Evolutionary conservation across 2,113 vertebrate species (phyloP), one percentile per base, ranked within the genome.

Genomic region (Aphyosemion australe): DNA sequence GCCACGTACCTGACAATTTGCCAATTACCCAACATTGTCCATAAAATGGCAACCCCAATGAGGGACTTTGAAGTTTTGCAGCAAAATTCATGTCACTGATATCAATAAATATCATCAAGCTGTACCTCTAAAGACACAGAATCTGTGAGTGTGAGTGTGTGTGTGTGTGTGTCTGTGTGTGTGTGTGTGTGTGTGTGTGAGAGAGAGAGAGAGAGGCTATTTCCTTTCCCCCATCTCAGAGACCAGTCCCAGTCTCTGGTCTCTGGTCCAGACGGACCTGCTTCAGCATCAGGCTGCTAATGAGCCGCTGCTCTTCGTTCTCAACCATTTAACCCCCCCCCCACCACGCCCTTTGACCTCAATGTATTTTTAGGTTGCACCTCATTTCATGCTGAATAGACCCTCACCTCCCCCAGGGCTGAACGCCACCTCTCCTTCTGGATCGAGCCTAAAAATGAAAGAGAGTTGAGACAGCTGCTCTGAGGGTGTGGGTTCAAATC

Each of bases 351-450:
- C 52, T 12, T 20, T 8, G 37, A 65, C 62, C 82, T 54, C 14
- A 37, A 2, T 65, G 67, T 88, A 87, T 89, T 89, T 88, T 81
- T 84, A 84, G 83, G 57, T 32, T 21, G 72, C 66, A 83, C 62
- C 66, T 87, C 65, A 87, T 89, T 91, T 88, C 80, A 88, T 80
- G 83, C 81, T 69, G 60, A 64, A 78, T 87, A 86, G 86, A 89
- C 79, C 81, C 61, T 39, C 18, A 16, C 31, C 58, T 53, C 19
- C 61, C 69, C 58, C 12, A 0, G 13, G 62, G 74, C 55, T 73
- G 14, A 18, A 64, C 49, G 66, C 19, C 62, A 54, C 8, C 43
- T 19, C 43, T 19, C 61, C 49, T 15, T 8, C 6, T 31, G 54
- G 58, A 67, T 15, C 53, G 48, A 32, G 57, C 3, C 31, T 56